phyloP scores from a whole-genome alignment of 2,797 vertebrate genomes.

The Vultur gryphus region DNA sequence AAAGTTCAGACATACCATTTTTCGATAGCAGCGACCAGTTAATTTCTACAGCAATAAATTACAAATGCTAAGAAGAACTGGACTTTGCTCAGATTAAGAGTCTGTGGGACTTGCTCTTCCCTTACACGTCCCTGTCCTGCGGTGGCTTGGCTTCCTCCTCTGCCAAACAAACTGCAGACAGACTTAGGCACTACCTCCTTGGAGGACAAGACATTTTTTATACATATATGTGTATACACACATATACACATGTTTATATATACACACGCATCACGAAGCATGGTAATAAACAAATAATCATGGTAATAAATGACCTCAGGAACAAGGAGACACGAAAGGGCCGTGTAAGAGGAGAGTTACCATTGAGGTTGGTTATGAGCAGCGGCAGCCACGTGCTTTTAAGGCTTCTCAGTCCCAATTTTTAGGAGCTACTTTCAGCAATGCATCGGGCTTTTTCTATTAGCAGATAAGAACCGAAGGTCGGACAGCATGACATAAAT shows the following conservation, averaged over 20 bases:
- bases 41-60: background rate
- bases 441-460: background rate
- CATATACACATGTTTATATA: background rate
- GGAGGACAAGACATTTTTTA: background rate
- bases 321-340: background rate
- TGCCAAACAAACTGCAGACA: background rate
- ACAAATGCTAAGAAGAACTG: background rate
- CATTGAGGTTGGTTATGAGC: background rate
- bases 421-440: background rate
- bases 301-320: fast-evolving
- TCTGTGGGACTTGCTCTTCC: background rate
- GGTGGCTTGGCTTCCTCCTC: background rate
- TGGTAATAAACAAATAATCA: background rate
- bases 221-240: background rate
- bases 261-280: background rate
- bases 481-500: background rate
- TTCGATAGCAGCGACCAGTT: background rate
- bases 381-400: background rate
- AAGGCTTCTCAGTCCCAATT: background rate
- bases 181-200: background rate
- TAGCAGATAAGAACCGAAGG: slow-evolving; percentile 28
- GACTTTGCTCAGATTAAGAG: background rate
- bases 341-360: fast-evolving
- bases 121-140: background rate
- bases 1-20: background rate